phyloP scores from a whole-genome alignment of 1,140 invertebrate genomes.

The Zaprionus taronus region DNA sequence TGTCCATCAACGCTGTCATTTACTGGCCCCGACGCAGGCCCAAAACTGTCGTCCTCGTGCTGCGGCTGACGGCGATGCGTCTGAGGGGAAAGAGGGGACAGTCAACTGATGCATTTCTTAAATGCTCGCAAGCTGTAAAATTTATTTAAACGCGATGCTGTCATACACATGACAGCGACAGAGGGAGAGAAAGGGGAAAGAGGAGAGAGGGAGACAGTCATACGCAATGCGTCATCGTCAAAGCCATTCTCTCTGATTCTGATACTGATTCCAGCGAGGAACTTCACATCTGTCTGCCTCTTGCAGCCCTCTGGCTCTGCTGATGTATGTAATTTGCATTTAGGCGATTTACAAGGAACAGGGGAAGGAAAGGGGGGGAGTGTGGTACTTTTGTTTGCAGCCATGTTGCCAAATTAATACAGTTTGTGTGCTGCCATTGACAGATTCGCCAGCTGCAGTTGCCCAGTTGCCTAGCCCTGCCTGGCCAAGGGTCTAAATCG shows the following conservation, averaged over 20 bases:
- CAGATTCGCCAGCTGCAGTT: constrained; percentile 29
- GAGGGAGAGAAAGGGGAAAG: neutral
- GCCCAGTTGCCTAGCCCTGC: neutral
- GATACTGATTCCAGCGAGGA: constrained; percentile 12
- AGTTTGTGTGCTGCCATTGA: constrained; percentile 66
- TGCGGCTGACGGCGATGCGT: constrained; percentile 26
- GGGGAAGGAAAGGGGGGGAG: neutral
- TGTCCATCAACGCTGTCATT: constrained; percentile 81
- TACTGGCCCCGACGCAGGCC: constrained; percentile 63
- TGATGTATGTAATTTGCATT: constrained; percentile 49
- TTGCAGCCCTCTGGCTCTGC: neutral
- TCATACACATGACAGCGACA: constrained; percentile 70
- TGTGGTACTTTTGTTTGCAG: constrained; percentile 35
- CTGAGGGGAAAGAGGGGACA: neutral
- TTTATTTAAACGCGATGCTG: constrained; percentile 77
- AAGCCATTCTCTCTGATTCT: constrained; percentile 24
- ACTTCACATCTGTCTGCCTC: constrained; percentile 1
- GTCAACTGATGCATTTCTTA: constrained; percentile 70
- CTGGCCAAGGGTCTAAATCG: neutral
- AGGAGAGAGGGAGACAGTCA: constrained; percentile 18
- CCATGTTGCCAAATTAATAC: constrained; percentile 65
- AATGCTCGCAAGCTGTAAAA: constrained; percentile 63
- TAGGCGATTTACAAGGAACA: constrained; percentile 17
- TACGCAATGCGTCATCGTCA: constrained; percentile 79
- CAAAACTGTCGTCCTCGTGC: constrained; percentile 48